Conservation (phyloP, 2,113 vertebrate genomes). For the Rissa tridactyla region DNA sequence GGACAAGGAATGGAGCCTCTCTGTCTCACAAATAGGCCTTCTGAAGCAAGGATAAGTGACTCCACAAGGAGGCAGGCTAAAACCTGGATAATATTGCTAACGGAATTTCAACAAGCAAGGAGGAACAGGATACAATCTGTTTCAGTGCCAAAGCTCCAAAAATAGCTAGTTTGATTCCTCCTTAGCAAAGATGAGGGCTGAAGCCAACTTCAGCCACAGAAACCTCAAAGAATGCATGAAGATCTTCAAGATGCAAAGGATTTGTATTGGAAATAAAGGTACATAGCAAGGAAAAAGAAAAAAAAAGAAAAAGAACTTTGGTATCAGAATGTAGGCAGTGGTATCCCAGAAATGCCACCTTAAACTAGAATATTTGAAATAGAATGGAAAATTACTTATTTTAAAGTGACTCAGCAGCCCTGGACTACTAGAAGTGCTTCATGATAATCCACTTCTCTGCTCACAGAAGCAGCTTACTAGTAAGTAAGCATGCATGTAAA, state of each 20-base stretch:
- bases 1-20: neutral
- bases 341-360: neutral
- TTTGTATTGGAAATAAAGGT: neutral
- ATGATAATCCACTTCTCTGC: neutral
- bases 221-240: neutral
- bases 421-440: neutral
- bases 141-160: neutral
- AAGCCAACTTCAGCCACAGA: neutral
- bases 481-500: neutral
- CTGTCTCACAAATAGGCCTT: neutral
- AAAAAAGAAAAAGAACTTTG: neutral
- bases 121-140: neutral
- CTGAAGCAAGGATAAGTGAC: neutral
- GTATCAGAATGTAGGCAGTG: neutral
- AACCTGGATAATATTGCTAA: neutral
- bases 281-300: neutral
- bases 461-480: neutral
- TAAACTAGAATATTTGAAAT: neutral
- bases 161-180: neutral
- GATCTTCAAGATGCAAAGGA: neutral
- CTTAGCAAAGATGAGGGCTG: neutral
- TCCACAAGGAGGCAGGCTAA: neutral
- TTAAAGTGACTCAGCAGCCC: neutral
- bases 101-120: neutral
- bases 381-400: neutral